Base-by-base conservation (phyloP, 2,113 vertebrate genomes). In the Scalopus aquaticus region DNA sequence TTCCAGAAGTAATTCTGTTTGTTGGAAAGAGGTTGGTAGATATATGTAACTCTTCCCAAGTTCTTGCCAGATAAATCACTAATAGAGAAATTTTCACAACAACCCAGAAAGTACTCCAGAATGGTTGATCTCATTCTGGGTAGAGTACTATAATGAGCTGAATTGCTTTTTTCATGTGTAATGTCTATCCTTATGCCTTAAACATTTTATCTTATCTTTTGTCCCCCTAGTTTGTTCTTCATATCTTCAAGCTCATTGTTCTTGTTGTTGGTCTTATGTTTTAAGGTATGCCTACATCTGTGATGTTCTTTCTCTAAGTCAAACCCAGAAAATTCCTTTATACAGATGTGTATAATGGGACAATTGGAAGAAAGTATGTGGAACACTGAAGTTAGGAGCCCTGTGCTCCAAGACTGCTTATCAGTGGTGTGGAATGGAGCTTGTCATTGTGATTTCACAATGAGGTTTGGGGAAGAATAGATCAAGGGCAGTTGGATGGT, bases 21-120 rank as follows among this genome's bases (percentile, higher is more conserved):
- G 20, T 83, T 74, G n/a, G 67, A 26, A 90, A 91, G n/a, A 86
- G 22, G 69, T 88, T 39, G 42, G 85, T 62, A 72, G 56, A 89
- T 17, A 17, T 32, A 81, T 32, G 28, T 65, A 15, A 10, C 17
- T 73, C 17, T 28, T 54, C 10, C 30, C 30, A 49, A 24, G 9
- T 4, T 77, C 17, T 62, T 91, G 20, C 19, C 16, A 65, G 93
- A 65, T 58, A 8, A 54, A 44, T 77, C 56, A 44, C 13, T 64
- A 9, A 24, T 42, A 24, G 39, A 42, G 35, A 88, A 51, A 69
- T 15, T 26, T 15, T 49, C 42, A 81, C 20, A 82, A 26, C 2
- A 37, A 64, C n/a, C 54, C 37, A 67, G 24, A 51, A 91, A 54
- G 22, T 30, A 77, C 64, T 44, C 20, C 37, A n/a, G 22, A 39